Base-by-base conservation (phyloP, 2,888 invertebrate species). In the Trissonchulus latispiculum region DNA sequence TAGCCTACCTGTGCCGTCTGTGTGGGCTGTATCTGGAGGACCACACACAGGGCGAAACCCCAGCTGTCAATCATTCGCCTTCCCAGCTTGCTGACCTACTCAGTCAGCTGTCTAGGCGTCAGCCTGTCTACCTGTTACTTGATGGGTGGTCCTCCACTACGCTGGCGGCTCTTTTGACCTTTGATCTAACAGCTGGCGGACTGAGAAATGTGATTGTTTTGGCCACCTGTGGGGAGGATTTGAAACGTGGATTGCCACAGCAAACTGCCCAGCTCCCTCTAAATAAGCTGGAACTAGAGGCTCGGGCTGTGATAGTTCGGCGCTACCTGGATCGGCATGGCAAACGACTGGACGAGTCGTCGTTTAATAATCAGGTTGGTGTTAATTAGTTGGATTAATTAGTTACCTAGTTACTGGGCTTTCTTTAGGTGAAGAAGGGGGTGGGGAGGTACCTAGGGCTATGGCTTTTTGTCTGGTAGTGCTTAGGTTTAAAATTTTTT, bases 321-420 rank as follows among this genome's bases (percentile, higher is more conserved):
- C 76, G 79, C 36, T 79, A 79, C 37, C 79, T 85, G 64, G 78
- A 80, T 1, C 74, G 74, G 67, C 82, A 84, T 76, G 77, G 84
- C 36, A 85, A 85, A 76, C 70, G 77, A 2, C 77, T 85, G 67
- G 82, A 84, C 77, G 84, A 85, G 75, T 80, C 83, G 15, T 78
- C 83, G 3, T 85, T 85, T 77, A 84, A 84, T 76, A 84, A 85
- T 76, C 83, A 84, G 83, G 84, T 83, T 59, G 3, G 70, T 72
- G 36, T 36, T n/a, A n/a, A n/a, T n/a, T n/a, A n/a, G n/a, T n/a
- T n/a, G n/a, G n/a, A n/a, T n/a, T n/a, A n/a, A n/a, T n/a, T n/a
- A n/a, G n/a, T n/a, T n/a, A n/a, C n/a, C n/a, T n/a, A n/a, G n/a
- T n/a, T n/a, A n/a, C n/a, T n/a, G n/a, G n/a, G n/a, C n/a, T n/a